A percentile compares a stretch with the other conserved stretches of the same genome.
These are phyloP conservation scores for Hydraecia micacea DNA, from an alignment of 2,888 invertebrate species.

Conservation along the genomic window DNA sequence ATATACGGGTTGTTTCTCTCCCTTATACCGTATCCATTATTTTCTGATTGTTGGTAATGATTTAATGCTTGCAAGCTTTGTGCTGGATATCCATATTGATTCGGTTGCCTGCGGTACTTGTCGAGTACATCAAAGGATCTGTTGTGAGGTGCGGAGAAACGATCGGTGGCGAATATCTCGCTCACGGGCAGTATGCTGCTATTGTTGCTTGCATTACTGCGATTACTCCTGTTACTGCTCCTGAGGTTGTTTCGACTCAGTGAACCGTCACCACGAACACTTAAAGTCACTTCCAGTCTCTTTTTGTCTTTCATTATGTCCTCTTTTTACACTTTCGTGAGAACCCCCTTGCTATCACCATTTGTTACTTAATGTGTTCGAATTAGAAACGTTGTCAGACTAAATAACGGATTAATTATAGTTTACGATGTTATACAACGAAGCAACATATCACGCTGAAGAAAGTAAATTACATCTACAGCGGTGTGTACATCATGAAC, in stretches of 20 bases:
- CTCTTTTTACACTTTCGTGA: conserved; percentile 65
- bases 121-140: conserved; percentile 84
- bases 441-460: conserved; percentile 77
- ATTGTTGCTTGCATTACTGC: conserved; percentile 80
- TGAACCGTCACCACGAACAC: conserved; percentile 87
- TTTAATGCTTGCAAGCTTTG: conserved; percentile 85
- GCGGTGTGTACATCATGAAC: conserved; percentile 73
- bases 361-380: conserved; percentile 70
- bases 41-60: conserved; percentile 78
- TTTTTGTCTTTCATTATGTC: conserved; percentile 84
- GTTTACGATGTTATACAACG: conserved; percentile 73
- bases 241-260: conserved; percentile 82
- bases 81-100: conserved; percentile 83
- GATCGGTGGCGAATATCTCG: conserved; percentile 87
- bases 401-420: conserved; percentile 77
- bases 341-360: conserved; percentile 63
- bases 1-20: conserved; percentile 79
- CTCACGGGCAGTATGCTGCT: conserved; percentile 81
- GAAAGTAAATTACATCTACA: conserved; percentile 83
- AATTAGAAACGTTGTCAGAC: conserved; percentile 71
- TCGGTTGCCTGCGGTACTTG: conserved; percentile 82
- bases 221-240: conserved; percentile 85
- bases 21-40: conserved; percentile 69
- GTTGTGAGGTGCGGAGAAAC: conserved; percentile 83
- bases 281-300: conserved; percentile 87